A percentile compares a stretch with the other conserved stretches of the same genome.
Evolutionary conservation across 2,113 vertebrate genomes (phyloP).

Genomic region (Microcebus ravelobensis): DNA sequence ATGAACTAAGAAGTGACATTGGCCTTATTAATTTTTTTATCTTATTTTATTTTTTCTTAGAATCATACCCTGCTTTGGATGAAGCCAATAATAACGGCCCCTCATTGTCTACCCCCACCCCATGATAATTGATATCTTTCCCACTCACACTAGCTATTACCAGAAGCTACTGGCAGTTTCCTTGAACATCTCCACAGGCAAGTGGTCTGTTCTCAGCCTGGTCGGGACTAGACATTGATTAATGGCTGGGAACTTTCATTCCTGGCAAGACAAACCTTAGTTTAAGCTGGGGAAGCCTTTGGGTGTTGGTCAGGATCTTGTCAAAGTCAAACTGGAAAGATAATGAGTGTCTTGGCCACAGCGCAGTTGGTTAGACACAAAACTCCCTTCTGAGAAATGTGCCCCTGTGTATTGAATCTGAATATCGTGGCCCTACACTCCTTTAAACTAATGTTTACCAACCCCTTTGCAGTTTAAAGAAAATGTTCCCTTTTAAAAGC

Average conservation of each 20-base stretch:
- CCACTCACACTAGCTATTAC: slow-evolving; percentile 55
- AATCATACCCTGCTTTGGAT: slow-evolving; percentile 59
- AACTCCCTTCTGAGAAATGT: not conserved
- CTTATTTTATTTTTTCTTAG: not conserved
- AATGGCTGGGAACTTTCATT: slow-evolving; percentile 60
- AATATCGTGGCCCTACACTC: not conserved
- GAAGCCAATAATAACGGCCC: slow-evolving; percentile 58
- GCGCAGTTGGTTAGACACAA: not conserved
- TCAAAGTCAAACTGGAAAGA: not conserved
- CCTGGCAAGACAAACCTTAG: slow-evolving; percentile 54
- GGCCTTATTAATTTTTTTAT: slow-evolving; percentile 59
- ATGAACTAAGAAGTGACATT: slow-evolving; percentile 78
- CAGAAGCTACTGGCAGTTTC: slow-evolving; percentile 77
- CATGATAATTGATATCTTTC: slow-evolving; percentile 61
- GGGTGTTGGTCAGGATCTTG: slow-evolving; percentile 24
- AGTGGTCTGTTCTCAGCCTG: slow-evolving; percentile 72
- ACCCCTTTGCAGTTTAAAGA: slow-evolving; percentile 11
- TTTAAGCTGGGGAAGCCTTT: slow-evolving; percentile 44
- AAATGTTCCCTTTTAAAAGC: slow-evolving; percentile 1
- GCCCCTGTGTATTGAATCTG: not conserved
- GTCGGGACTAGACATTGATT: slow-evolving; percentile 73
- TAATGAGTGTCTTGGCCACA: not conserved
- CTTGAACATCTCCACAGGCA: slow-evolving; percentile 70
- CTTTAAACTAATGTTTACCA: not conserved
- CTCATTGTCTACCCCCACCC: slow-evolving; percentile 43